These are phyloP conservation scores for Ophion obscuratus DNA, from an alignment of 2,888 invertebrate species.

Conservation along the genomic window DNA sequence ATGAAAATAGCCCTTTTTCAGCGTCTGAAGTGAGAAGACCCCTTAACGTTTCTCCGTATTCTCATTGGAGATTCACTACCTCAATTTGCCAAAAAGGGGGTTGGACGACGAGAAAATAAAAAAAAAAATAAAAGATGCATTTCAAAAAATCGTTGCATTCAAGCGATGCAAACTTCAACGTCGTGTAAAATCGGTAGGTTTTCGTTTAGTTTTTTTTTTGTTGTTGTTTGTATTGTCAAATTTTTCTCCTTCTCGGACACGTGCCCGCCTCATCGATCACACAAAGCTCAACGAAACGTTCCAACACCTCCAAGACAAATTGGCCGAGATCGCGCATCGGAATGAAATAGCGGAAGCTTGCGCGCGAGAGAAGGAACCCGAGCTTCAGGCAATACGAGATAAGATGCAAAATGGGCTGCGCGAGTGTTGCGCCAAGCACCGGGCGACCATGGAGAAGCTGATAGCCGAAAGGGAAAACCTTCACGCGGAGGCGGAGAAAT, in stretches of 20 bases:
- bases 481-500: slow-evolving; percentile 70
- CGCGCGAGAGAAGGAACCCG: slow-evolving; percentile 63
- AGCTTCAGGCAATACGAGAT: slow-evolving; percentile 58
- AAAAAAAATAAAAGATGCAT: too few relatives aligned
- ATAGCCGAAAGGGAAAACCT: slow-evolving; percentile 67
- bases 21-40: too few relatives aligned
- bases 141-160: too few relatives aligned
- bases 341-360: slow-evolving; percentile 66
- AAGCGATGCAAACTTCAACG: too few relatives aligned
- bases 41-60: too few relatives aligned
- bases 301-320: slow-evolving; percentile 57
- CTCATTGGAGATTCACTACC: too few relatives aligned
- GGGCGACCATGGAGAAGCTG: slow-evolving; percentile 64
- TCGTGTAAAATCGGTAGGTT: too few relatives aligned
- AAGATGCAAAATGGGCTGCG: slow-evolving; percentile 68
- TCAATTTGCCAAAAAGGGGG: too few relatives aligned
- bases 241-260: slow-evolving; percentile 28
- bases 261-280: slow-evolving; percentile 34
- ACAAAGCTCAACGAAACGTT: slow-evolving; percentile 60
- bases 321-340: slow-evolving; percentile 66
- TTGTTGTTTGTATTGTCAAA: not conserved
- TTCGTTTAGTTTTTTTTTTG: not conserved
- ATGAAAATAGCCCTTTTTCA: too few relatives aligned
- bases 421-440: slow-evolving; percentile 72
- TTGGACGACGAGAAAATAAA: too few relatives aligned